Evolutionary conservation across 2,888 invertebrate species (phyloP).

Genomic region (Acleris literana): DNA sequence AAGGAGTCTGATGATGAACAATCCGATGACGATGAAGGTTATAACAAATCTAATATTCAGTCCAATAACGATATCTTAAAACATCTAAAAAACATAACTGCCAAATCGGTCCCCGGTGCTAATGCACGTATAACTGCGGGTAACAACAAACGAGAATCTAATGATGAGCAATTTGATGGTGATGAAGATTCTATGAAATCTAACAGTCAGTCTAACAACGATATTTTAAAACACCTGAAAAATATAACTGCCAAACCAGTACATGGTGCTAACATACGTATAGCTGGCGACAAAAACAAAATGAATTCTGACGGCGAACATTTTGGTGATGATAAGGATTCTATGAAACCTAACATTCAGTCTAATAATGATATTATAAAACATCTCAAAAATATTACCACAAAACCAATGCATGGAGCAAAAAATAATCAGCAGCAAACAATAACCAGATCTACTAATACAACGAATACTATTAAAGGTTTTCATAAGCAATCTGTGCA

Average conservation of each 20-base stretch:
- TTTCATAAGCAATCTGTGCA: conserved; percentile 42
- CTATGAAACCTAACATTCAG: conserved; percentile 44
- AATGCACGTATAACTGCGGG: conserved; percentile 8
- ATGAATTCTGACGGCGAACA: conserved; percentile 38
- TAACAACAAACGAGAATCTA: neutral
- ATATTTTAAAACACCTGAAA: conserved; percentile 60
- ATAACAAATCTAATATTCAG: conserved; percentile 39
- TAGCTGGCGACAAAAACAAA: conserved; percentile 1
- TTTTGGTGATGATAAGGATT: conserved; percentile 26
- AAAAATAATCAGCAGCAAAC: conserved; percentile 42
- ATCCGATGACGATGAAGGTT: neutral
- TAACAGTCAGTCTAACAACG: conserved; percentile 47
- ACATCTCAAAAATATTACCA: conserved; percentile 61
- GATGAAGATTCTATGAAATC: neutral
- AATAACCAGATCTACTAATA: conserved; percentile 38
- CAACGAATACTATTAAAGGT: conserved; percentile 42
- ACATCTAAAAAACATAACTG: conserved; percentile 61
- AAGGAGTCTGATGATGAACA: conserved; percentile 13
- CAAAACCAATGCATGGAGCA: conserved; percentile 52
- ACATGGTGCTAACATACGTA: conserved; percentile 12
- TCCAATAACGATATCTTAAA: conserved; percentile 57
- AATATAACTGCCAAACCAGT: conserved; percentile 64
- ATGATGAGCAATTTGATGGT: neutral
- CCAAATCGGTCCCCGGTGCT: conserved; percentile 50
- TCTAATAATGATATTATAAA: conserved; percentile 57